Conservation (phyloP, 1,140 invertebrate genomes). For the Pogonomyrmex barbatus region DNA sequence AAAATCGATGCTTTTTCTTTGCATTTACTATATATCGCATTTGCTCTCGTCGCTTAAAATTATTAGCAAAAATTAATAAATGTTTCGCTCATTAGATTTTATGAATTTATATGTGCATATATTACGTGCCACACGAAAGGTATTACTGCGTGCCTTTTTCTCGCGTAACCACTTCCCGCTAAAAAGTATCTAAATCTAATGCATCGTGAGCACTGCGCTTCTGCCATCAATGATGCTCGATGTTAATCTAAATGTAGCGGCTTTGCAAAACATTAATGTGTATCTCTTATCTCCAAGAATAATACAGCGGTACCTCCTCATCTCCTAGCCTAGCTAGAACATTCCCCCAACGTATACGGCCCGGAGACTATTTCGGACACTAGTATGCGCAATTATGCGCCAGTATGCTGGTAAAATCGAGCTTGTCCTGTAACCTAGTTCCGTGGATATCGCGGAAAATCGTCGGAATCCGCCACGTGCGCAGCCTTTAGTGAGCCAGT, state of each 20-base stretch:
- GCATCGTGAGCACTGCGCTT: not conserved
- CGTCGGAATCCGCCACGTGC: constrained; percentile 50
- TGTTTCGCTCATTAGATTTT: not conserved
- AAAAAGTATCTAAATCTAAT: not conserved
- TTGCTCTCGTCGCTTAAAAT: not conserved
- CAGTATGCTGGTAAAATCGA: constrained; percentile 58
- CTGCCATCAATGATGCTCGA: not conserved
- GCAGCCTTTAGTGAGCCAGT: constrained; percentile 8
- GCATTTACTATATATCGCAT: not conserved
- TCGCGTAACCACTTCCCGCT: not conserved
- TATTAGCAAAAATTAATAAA: not conserved
- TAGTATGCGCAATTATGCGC: constrained; percentile 66
- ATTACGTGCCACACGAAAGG: not conserved
- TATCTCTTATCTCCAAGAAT: constrained; percentile 61
- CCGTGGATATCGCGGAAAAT: constrained; percentile 58
- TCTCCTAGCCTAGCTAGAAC: not conserved
- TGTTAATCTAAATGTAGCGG: not conserved
- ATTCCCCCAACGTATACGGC: constrained; percentile 20
- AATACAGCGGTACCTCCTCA: constrained; percentile 44
- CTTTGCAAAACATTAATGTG: constrained; percentile 45
- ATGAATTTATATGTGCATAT: not conserved
- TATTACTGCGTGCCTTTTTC: not conserved
- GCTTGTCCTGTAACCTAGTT: constrained; percentile 69
- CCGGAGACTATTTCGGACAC: constrained; percentile 51
- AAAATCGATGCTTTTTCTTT: not conserved